phyloP scores from a whole-genome alignment of 2,797 vertebrate species.

The Crocodylus rhombifer region DNA sequence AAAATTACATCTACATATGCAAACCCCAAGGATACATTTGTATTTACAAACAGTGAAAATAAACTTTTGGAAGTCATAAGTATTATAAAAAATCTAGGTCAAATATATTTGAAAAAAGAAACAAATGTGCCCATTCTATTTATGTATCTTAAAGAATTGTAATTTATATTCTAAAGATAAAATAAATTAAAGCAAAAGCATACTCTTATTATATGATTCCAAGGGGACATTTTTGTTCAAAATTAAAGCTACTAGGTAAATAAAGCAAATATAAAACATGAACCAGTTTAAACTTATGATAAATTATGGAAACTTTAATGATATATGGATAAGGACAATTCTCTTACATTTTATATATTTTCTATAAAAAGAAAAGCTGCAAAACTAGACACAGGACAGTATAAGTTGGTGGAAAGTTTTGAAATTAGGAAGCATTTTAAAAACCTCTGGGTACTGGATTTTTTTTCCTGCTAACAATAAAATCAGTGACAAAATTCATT shows the following conservation, averaged over 20 bases:
- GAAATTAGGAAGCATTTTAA: neutral
- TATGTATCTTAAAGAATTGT: neutral
- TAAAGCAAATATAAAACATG: neutral
- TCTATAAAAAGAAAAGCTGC: neutral
- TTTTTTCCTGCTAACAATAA: neutral
- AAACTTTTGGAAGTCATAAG: neutral
- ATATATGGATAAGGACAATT: neutral
- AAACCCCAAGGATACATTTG: neutral
- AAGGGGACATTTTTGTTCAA: neutral
- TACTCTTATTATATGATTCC: neutral
- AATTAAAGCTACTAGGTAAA: neutral
- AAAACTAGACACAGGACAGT: neutral
- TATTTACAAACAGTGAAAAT: neutral
- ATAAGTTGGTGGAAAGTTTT: neutral
- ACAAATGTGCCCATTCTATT: neutral
- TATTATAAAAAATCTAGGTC: neutral
- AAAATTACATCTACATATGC: neutral
- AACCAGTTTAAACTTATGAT: neutral
- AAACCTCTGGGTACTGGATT: neutral
- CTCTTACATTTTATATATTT: neutral
- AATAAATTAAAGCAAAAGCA: neutral
- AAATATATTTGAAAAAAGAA: neutral
- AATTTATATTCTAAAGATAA: neutral
- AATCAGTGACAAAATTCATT: slow-evolving; percentile 2
- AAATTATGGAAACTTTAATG: neutral